Base-by-base conservation (phyloP, 2,797 vertebrate genomes). In the Cheirogaleus major region DNA sequence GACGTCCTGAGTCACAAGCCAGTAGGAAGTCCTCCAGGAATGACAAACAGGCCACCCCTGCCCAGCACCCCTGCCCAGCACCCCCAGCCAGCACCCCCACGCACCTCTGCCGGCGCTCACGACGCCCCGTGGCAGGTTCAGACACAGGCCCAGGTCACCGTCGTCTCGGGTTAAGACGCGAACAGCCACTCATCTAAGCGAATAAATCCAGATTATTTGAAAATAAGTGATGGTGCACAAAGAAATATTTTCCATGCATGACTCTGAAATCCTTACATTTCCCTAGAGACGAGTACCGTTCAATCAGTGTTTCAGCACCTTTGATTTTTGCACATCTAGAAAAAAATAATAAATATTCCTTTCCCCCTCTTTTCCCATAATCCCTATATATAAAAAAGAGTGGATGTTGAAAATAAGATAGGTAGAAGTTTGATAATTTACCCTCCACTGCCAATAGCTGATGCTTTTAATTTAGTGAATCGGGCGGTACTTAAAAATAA, bases 401-500 rank as follows among this genome's bases (percentile, higher is more conserved):
- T 55, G n/a, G 73, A 92, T 14, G 20, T 90, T 93, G 81, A 90
- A 95, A 79, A 90, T 76, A 75, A 95, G 61, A 78, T 35, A 52
- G 13, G 13, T 61, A 67, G 59, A 70, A 89, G 43, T 78, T 70
- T 35, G 32, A 27, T 93, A 43, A 85, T 84, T 89, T 70, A 25
- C 32, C 43, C 23, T 94, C n/a, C 32, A 73, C 13, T 93, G 52
- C 45, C 65, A 69, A 65, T 61, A 83, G 89, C 41, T 83, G 94
- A 73, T 43, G 48, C 41, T 94, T 96, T 91, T 92, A 61, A 93
- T 67, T 81, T 57, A 76, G 22, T 48, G 84, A 93, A 91, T 94
- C 22, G 80, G 92, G 41, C 35, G 59, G 23, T 81, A 52, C 84
- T 96, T 93, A 76, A 94, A 84, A 96, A 89, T 92, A 94, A 97